Evolutionary conservation across 2,888 invertebrate genomes (phyloP).

Genomic region (Agonopterix subpropinquella): DNA sequence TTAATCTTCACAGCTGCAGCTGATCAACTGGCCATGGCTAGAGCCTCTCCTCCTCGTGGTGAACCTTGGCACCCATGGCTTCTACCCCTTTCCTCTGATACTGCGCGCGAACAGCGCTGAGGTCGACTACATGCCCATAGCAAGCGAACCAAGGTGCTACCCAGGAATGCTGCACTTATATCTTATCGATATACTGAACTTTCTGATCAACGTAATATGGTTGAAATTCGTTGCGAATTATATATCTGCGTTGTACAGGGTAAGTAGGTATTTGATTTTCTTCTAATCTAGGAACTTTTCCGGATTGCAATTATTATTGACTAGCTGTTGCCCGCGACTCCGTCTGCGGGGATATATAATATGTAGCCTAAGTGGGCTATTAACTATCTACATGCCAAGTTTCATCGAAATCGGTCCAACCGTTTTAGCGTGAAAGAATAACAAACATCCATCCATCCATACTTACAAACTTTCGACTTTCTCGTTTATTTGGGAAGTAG

Average conservation of each 20-base stretch:
- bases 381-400: no score
- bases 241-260: slow-evolving; percentile 43
- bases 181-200: slow-evolving; percentile 41
- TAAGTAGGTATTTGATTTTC: slow-evolving; percentile 14
- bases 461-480: no score
- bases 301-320: no score
- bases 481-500: no score
- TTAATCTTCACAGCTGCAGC: neutral
- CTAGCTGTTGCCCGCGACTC: no score
- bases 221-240: slow-evolving; percentile 43
- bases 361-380: no score
- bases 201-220: slow-evolving; percentile 52
- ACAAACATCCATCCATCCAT: no score
- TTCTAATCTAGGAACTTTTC: no score
- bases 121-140: slow-evolving; percentile 29
- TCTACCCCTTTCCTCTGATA: slow-evolving; percentile 48
- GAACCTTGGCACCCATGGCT: slow-evolving; percentile 58
- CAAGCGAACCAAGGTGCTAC: slow-evolving; percentile 35
- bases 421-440: no score
- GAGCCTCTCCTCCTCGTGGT: slow-evolving; percentile 41
- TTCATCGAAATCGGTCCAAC: no score
- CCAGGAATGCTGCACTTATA: slow-evolving; percentile 53
- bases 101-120: slow-evolving; percentile 24
- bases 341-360: no score
- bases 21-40: slow-evolving; percentile 35